phyloP scores from a whole-genome alignment of 2,888 invertebrate genomes.

The Drosophila birchii region DNA sequence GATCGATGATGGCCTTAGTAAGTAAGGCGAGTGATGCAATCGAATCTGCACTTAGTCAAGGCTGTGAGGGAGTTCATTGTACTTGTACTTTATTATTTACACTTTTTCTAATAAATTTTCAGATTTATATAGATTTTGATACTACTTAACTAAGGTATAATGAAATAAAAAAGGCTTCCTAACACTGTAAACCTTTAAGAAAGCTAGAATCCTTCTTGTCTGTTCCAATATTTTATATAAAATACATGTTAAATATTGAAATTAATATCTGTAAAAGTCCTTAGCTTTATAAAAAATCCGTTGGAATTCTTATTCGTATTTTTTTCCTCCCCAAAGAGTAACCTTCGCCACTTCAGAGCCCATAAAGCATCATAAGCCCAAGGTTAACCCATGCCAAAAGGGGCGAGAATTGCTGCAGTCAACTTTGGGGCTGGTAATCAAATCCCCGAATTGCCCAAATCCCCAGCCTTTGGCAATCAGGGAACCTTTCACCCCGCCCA shows the following conservation, averaged over 20 bases:
- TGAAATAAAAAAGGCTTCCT: too few relatives aligned
- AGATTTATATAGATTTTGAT: background rate
- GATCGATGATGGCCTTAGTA: slow-evolving; percentile 25
- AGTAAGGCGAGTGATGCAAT: slow-evolving; percentile 14
- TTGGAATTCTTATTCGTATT: background rate
- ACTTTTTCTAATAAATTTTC: background rate
- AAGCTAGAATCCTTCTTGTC: background rate
- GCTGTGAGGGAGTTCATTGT: slow-evolving; percentile 4
- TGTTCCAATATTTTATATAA: background rate
- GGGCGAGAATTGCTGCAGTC: slow-evolving; percentile 3
- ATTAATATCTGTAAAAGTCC: background rate
- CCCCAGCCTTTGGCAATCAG: slow-evolving; percentile 34
- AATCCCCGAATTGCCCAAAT: slow-evolving; percentile 16
- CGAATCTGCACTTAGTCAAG: slow-evolving; percentile 16
- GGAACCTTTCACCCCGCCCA: slow-evolving; percentile 13
- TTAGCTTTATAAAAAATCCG: background rate
- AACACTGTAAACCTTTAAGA: background rate
- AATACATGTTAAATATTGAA: background rate
- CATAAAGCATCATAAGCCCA: slow-evolving; percentile 8
- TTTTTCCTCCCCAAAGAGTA: background rate
- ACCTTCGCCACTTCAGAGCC: background rate
- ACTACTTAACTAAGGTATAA: background rate
- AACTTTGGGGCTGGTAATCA: slow-evolving; percentile 31
- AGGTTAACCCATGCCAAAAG: slow-evolving; percentile 21
- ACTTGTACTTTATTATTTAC: background rate